A percentile compares a stretch with the other conserved stretches of the same genome.
phyloP scores from a whole-genome alignment of 1,140 invertebrate genomes.

The Ceratina japonica region DNA sequence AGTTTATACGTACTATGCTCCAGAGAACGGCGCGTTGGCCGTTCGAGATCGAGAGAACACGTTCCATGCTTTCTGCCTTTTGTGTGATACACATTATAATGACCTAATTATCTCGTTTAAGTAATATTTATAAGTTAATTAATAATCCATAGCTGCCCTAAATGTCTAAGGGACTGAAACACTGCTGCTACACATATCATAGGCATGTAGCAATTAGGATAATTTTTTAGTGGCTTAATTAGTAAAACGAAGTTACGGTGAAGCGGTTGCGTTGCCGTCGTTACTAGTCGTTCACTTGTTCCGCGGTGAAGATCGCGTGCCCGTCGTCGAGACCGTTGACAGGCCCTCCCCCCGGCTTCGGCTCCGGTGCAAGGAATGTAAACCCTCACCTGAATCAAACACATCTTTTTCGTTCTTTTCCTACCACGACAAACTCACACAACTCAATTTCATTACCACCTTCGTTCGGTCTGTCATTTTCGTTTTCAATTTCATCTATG shows the following conservation, averaged over 20 bases:
- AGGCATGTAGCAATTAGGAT: conserved; percentile 76
- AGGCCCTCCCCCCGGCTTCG: conserved; percentile 76
- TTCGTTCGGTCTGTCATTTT: no score
- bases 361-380: conserved; percentile 77
- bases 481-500: no score
- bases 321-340: conserved; percentile 69
- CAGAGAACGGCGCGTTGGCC: conserved; percentile 32
- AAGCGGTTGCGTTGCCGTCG: conserved; percentile 31
- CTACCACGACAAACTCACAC: no score
- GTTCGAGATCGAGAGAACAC: conserved; percentile 36
- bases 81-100: conserved; percentile 59
- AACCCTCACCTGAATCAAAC: conserved; percentile 70
- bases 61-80: conserved; percentile 37
- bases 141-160: conserved; percentile 75
- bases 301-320: conserved; percentile 71
- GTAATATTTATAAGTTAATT: conserved; percentile 68
- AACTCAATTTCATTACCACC: no score
- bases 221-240: conserved; percentile 66
- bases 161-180: conserved; percentile 73
- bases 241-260: conserved; percentile 62
- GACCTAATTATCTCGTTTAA: conserved; percentile 57
- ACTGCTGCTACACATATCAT: conserved; percentile 74
- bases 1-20: conserved; percentile 10
- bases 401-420: not conserved
- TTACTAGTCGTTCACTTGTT: conserved; percentile 69